Conservation (phyloP, 2,113 vertebrate genomes). For the Grus americana region DNA sequence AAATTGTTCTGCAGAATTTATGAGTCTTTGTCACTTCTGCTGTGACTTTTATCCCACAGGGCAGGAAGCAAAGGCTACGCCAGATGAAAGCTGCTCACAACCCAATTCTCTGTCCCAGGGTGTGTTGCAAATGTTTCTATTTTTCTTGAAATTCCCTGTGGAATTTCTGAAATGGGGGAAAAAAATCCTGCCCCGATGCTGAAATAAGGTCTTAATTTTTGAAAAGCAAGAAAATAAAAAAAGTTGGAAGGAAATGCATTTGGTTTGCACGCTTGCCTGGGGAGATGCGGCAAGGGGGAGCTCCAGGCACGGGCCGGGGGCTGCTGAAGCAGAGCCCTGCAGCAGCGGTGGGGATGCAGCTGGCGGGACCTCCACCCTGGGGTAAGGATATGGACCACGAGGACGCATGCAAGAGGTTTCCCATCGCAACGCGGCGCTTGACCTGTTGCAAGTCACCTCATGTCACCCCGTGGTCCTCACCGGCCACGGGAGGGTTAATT, state of each 20-base stretch:
- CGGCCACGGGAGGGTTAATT: fast-evolving
- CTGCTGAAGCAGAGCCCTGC: background rate
- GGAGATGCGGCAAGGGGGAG: fast-evolving
- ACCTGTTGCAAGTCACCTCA: background rate
- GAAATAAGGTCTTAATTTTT: background rate
- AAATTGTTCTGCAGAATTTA: slow-evolving; percentile 19
- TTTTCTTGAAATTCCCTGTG: background rate
- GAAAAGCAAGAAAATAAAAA: background rate
- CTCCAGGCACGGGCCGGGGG: fast-evolving
- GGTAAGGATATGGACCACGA: background rate
- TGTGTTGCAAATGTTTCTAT: background rate
- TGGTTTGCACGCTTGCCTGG: fast-evolving
- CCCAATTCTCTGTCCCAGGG: background rate
- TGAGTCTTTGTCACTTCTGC: slow-evolving; percentile 23
- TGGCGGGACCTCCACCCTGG: background rate
- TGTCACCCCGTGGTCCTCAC: background rate
- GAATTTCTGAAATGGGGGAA: background rate
- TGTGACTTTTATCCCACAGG: slow-evolving; percentile 12
- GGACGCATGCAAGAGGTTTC: background rate
- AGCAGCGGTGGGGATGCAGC: background rate
- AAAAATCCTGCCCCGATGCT: no score
- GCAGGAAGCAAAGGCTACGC: background rate
- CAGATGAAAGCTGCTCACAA: background rate
- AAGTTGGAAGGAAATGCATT: background rate
- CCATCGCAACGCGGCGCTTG: fast-evolving